Evolutionary conservation across 2,113 vertebrate genomes (phyloP).

Genomic region (Malurus alboscapulatus): DNA sequence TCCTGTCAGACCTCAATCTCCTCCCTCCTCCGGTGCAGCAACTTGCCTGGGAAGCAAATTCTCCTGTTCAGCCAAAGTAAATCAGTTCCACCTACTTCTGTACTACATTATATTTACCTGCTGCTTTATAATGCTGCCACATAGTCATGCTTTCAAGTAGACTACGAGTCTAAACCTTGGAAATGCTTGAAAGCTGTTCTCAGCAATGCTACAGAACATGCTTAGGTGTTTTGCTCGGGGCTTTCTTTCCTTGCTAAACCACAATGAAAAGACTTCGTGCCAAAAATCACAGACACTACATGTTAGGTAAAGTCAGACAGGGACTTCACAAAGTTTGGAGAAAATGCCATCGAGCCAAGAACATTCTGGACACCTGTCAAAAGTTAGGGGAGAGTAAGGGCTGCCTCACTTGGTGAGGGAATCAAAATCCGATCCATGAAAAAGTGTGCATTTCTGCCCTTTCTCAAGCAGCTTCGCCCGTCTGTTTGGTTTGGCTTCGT

Average conservation of each 20-base stretch:
- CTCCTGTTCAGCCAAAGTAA: neutral
- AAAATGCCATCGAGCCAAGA: rapidly evolving
- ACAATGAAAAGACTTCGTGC: constrained; percentile 2
- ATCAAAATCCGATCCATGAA: neutral
- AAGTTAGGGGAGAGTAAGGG: neutral
- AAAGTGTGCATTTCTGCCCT: neutral
- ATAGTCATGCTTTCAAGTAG: neutral
- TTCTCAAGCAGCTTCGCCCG: neutral
- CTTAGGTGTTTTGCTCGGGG: constrained; percentile 16
- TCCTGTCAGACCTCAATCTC: neutral
- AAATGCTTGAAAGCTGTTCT: constrained; percentile 3
- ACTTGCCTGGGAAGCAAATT: neutral
- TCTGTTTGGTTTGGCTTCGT: constrained; percentile 5
- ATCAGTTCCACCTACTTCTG: neutral
- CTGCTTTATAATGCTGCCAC: neutral
- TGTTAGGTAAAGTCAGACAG: neutral
- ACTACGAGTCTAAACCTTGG: neutral
- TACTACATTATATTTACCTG: neutral
- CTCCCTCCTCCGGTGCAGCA: neutral
- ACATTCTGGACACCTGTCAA: neutral
- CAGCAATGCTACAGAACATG: neutral
- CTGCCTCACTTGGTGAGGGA: neutral
- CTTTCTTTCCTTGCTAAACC: constrained; percentile 19
- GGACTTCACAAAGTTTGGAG: neutral
- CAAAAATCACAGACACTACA: neutral